Evolutionary conservation across 2,797 vertebrate species (phyloP).

Genomic region (Cygnus olor): DNA sequence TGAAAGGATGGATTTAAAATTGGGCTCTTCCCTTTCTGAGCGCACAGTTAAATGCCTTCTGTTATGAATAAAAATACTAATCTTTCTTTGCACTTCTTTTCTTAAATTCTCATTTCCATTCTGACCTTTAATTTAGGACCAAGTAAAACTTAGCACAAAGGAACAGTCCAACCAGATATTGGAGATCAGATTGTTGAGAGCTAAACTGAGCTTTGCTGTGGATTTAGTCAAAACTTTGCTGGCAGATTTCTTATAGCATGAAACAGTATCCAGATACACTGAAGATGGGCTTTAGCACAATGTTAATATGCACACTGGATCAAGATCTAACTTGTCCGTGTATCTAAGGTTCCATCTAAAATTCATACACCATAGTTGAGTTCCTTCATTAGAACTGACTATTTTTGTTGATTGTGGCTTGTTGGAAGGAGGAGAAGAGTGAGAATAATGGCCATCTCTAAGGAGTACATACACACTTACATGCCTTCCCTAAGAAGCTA

Average conservation of each 20-base stretch:
- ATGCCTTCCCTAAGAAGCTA: not conserved
- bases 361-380: not conserved
- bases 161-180: not conserved
- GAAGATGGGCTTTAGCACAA: not conserved
- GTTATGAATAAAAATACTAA: not conserved
- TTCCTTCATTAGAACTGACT: not conserved
- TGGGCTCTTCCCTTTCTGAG: not conserved
- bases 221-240: constrained; percentile 1
- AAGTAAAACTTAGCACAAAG: not conserved
- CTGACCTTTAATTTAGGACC: not conserved
- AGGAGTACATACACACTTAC: not conserved
- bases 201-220: not conserved
- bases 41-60: not conserved
- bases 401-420: not conserved
- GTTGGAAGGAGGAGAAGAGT: not conserved
- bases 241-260: not conserved
- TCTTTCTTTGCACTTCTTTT: not conserved
- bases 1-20: not conserved
- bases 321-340: not conserved
- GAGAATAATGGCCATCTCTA: not conserved
- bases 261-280: not conserved
- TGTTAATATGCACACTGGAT: not conserved
- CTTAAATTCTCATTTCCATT: not conserved
- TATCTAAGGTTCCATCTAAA: not conserved
- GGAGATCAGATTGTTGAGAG: not conserved